Percentiles rank a stretch among this genome's conserved stretches.
These are phyloP conservation scores for Choristoneura fumiferana DNA, from an alignment of 1,140 invertebrate genomes.

Conservation along the genomic window DNA sequence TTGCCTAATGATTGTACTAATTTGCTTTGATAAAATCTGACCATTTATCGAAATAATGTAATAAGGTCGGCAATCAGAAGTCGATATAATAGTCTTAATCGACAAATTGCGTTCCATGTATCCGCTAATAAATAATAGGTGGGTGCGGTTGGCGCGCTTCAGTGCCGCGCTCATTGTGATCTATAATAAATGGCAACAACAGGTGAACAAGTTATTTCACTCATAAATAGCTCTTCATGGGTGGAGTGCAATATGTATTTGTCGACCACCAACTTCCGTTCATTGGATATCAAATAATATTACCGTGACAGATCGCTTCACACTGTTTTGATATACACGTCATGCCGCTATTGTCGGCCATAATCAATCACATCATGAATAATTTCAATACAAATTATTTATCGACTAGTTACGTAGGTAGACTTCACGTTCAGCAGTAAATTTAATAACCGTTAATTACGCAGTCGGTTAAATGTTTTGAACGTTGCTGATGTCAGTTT, in stretches of 20 bases:
- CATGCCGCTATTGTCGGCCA: conserved; percentile 2
- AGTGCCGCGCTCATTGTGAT: conserved; percentile 61
- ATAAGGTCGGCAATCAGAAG: background rate
- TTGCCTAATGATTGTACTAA: background rate
- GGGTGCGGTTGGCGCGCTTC: conserved; percentile 60
- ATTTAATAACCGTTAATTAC: conserved; percentile 2
- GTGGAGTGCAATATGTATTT: conserved; percentile 71
- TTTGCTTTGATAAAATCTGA: conserved; percentile 4
- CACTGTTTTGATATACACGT: conserved; percentile 18
- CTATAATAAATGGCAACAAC: conserved; percentile 77
- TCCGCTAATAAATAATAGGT: conserved; percentile 58
- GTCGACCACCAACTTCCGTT: conserved; percentile 60
- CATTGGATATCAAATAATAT: conserved; percentile 55
- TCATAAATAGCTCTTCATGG: conserved; percentile 72
- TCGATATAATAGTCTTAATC: conserved; percentile 11
- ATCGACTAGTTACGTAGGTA: background rate
- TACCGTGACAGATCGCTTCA: conserved; percentile 48
- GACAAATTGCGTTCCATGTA: conserved; percentile 57
- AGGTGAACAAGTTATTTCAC: conserved; percentile 77
- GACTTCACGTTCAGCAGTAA: background rate
- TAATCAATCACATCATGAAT: conserved; percentile 7
- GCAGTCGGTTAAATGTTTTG: conserved; percentile 37
- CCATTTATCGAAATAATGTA: background rate
- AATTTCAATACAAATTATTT: conserved; percentile 20
- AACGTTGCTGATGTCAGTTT: conserved; percentile 64